Percentiles rank a stretch among this genome's conserved stretches.
These are phyloP conservation scores for Lepeophtheirus nordmannii DNA, from an alignment of 2,888 invertebrate genomes.

Conservation along the genomic window DNA sequence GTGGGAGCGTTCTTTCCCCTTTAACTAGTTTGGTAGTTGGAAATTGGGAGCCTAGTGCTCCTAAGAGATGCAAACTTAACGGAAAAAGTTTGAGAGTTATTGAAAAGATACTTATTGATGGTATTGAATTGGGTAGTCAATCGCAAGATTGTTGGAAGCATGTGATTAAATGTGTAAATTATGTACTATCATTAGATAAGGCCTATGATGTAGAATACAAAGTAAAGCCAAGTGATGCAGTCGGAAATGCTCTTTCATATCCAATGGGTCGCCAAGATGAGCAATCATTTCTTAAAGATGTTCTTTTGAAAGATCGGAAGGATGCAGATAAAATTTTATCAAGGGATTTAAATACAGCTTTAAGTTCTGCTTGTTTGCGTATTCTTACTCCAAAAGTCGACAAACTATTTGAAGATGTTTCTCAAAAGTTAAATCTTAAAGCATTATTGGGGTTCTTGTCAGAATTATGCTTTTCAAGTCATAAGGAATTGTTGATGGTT, in stretches of 20 bases:
- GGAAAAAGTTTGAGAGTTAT: constrained; percentile 57
- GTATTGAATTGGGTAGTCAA: constrained; percentile 77
- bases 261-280: too few relatives aligned
- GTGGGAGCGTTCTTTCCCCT: constrained; percentile 27
- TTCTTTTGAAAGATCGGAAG: too few relatives aligned
- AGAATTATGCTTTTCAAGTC: constrained; percentile 46
- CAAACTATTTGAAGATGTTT: constrained; percentile 71
- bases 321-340: too few relatives aligned
- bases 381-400: constrained; percentile 22
- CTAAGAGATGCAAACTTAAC: not conserved
- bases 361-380: too few relatives aligned
- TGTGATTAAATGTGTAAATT: constrained; percentile 52
- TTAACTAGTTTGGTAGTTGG: constrained; percentile 33
- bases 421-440: constrained; percentile 65
- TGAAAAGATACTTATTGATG: constrained; percentile 72
- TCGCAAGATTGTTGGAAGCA: constrained; percentile 90
- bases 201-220: not conserved
- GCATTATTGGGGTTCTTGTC: constrained; percentile 65
- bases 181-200: not conserved
- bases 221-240: too few relatives aligned
- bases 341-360: too few relatives aligned
- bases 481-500: constrained; percentile 12
- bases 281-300: too few relatives aligned
- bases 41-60: constrained; percentile 54
- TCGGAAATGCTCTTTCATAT: too few relatives aligned